Percentiles rank a stretch among this genome's conserved stretches.
Conservation (phyloP, 2,113 vertebrate genomes). For the Pomatostomus ruficeps region DNA sequence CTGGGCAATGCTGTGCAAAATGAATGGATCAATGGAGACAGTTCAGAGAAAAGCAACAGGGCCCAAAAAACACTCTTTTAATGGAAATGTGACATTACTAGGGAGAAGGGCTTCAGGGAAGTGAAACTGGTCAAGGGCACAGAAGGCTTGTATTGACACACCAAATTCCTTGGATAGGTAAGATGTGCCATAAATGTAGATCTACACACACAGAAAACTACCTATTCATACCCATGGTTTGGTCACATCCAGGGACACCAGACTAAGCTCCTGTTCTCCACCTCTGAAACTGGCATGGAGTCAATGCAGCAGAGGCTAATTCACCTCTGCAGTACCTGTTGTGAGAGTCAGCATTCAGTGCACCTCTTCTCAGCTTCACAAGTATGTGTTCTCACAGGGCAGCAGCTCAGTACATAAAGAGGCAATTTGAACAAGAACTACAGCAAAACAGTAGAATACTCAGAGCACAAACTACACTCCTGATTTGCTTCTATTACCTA, state of each 20-base stretch:
- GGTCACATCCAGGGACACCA: neutral
- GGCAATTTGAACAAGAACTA: neutral
- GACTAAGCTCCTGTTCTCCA: neutral
- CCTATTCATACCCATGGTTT: neutral
- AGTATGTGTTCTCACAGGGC: neutral
- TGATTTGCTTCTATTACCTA: neutral
- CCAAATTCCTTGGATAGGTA: neutral
- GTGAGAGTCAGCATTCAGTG: neutral
- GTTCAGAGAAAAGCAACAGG: neutral
- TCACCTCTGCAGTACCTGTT: neutral
- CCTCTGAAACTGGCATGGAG: neutral
- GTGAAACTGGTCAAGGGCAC: neutral
- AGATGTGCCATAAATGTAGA: neutral
- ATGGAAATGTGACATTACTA: neutral
- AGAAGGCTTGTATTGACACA: neutral
- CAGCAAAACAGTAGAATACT: neutral
- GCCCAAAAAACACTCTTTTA: neutral
- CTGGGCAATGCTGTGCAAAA: neutral
- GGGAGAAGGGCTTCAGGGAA: neutral
- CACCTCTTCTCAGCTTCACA: neutral
- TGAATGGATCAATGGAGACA: neutral
- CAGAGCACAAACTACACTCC: neutral
- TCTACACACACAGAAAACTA: neutral
- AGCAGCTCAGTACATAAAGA: neutral
- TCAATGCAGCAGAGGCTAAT: neutral